Evolutionary conservation across 2,888 invertebrate genomes (phyloP).

Genomic region (Ennomos erosarius): DNA sequence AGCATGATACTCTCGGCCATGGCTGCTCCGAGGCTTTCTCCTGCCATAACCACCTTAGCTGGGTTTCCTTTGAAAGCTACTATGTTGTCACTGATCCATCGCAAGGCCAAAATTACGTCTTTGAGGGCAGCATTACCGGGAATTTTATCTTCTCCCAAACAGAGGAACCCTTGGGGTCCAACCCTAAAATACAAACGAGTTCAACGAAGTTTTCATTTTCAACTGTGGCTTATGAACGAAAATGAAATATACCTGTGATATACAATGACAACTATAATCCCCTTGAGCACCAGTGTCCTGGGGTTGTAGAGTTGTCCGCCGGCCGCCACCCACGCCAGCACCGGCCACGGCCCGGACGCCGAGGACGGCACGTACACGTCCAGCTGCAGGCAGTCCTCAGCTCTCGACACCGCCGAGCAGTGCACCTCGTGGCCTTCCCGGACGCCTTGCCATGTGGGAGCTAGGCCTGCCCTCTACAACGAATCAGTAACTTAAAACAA

Average conservation of each 20-base stretch:
- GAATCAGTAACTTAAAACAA: no score
- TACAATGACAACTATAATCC: constrained; percentile 65
- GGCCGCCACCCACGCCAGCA: constrained; percentile 71
- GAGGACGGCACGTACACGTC: constrained; percentile 86
- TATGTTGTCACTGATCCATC: constrained; percentile 77
- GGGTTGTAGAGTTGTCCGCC: constrained; percentile 61
- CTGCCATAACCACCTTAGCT: constrained; percentile 64
- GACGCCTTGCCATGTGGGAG: constrained; percentile 66
- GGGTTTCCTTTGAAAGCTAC: constrained; percentile 75
- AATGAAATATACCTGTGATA: constrained; percentile 62
- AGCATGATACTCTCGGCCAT: constrained; percentile 67
- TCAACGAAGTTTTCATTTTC: not conserved
- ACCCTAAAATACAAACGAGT: constrained; percentile 50
- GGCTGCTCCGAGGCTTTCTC: constrained; percentile 74
- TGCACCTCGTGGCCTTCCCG: constrained; percentile 55
- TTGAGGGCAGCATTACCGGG: constrained; percentile 76
- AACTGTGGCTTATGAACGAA: not conserved
- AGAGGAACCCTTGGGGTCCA: constrained; percentile 71
- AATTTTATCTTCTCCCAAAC: constrained; percentile 61
- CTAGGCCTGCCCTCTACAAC: constrained; percentile 63
- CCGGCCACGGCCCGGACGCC: constrained; percentile 57
- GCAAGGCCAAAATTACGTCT: constrained; percentile 67
- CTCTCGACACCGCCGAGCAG: constrained; percentile 58
- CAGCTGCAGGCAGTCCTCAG: constrained; percentile 87
- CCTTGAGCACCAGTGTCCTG: constrained; percentile 59